Evolutionary conservation across 2,888 invertebrate genomes (phyloP), one percentile per base, ranked within the genome.

Genomic region (Tricholauxania praeusta): DNA sequence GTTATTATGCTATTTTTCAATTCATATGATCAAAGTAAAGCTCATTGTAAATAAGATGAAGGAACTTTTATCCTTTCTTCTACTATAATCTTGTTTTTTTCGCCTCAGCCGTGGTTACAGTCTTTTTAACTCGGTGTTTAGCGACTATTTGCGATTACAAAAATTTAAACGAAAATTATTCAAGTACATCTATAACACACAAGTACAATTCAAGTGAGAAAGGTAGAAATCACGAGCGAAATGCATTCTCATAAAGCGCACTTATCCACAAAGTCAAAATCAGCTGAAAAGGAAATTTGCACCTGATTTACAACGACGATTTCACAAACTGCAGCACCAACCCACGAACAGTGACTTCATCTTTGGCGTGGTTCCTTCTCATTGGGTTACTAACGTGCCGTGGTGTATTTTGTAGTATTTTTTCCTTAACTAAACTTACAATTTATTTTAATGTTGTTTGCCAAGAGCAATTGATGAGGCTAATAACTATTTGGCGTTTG

Each of bases 371-470:
- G 55, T 7, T 22, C 12, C 55, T 12, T 17, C 53, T 53, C 53
- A 17, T 17, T n/a, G 39, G 39, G 57, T 57, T 12, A 17, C 19
- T 15, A 14, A 12, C 17, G 55, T 67, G 55, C 55, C n/a, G 1
- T 47, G 53, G n/a, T 28, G 47, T 32, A 39, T 67, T 67, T 67
- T 39, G 12, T n/a, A 14, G 19, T 32, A 55, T 67, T 39, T 62
- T 39, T 62, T 62, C 39, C 39, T 62, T 32, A 39, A 62, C 60
- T 39, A 14, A 62, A 62, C 60, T 62, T 77, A 72, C 74, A 77
- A 77, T 75, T 75, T 75, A 75, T 75, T 77, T 75, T 75, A 74
- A 75, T 77, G 75, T 75, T 75, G 73, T 77, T 77, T 77, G 74
- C 75, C 74, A 75, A 74, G 74, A 74, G 75, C 75, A 77, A 75